Evolutionary conservation across 2,888 invertebrate species (phyloP).

Genomic region (Drosophila pseudotakahashii): DNA sequence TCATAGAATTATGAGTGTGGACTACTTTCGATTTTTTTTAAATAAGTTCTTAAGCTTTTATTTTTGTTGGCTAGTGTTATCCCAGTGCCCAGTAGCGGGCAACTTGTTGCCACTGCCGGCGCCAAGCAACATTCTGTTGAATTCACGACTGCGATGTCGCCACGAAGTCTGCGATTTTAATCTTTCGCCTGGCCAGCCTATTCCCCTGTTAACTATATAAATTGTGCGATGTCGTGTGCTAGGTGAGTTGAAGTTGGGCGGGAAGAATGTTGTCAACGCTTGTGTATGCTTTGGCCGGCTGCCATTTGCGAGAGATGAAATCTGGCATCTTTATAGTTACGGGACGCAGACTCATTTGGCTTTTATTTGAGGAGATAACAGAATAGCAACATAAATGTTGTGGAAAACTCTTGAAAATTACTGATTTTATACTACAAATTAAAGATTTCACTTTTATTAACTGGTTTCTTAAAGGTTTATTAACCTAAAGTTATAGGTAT

Average conservation of each 20-base stretch:
- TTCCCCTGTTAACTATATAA: conserved; percentile 52
- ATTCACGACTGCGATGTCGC: conserved; percentile 58
- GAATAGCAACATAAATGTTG: conserved; percentile 9
- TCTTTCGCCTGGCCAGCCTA: conserved; percentile 57
- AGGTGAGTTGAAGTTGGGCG: conserved; percentile 3
- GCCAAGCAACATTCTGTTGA: conserved; percentile 36
- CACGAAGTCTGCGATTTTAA: conserved; percentile 82
- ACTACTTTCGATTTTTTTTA: no score
- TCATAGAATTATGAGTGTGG: no score
- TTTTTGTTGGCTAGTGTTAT: conserved; percentile 40
- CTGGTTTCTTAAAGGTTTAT: no score
- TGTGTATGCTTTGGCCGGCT: conserved; percentile 21
- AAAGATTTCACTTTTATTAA: no score
- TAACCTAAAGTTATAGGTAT: no score
- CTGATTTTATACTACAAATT: neutral
- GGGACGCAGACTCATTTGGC: conserved; percentile 26
- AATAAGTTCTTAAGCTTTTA: no score
- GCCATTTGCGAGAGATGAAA: conserved; percentile 33
- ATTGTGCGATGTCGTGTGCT: conserved; percentile 55
- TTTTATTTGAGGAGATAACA: conserved; percentile 31
- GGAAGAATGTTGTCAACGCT: conserved; percentile 31
- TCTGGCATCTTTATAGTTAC: conserved; percentile 32
- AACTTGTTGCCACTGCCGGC: conserved; percentile 49
- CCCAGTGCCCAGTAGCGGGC: conserved; percentile 34
- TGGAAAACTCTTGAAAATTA: neutral